Base-by-base conservation (phyloP, 1,140 invertebrate species). In the Lordiphosa collinella region DNA sequence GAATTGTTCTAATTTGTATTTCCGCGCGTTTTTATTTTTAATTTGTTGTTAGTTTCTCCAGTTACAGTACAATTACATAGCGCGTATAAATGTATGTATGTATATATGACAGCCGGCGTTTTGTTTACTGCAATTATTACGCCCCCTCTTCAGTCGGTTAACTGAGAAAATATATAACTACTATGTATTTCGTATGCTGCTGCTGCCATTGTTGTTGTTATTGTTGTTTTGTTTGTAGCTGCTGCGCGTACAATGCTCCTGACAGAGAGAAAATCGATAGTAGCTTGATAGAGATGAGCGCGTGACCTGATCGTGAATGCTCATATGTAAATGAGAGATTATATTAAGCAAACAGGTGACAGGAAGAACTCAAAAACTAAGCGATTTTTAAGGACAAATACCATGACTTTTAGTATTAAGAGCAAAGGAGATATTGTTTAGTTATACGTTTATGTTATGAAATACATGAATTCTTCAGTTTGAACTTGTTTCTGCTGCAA, bases 261-360 rank as follows among this genome's bases (percentile, higher is more conserved):
- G 68, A 48, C 68, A 59, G 63, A 29, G 25, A 79, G 74, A 74
- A 80, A 79, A 79, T 79, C 74, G 64, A 79, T 79, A 73, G 25
- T 1, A 29, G 25, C 25, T 29, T 2, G 25, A 8, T 29, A 29
- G 25, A 29, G 25, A 29, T 29, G 25, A 29, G 25, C 25, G 25
- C 25, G 25, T 29, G 25, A 29, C 8, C 5, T 29, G 25, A 7
- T 29, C 25, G 25, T 29, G 25, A 29, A 2, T 29, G 1, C 8
- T 3, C 18, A 22, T 22, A 22, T 22, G 18, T 22, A 22, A 4
- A 4, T 22, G 2, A 3, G 18, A 4, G 18, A 22, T 22, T 22
- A 22, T 22, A 4, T 22, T 22, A 2, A 5, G 18, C 4, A 22
- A 22, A 22, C 18, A 22, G 18, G 18, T 22, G 16, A 2, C 16